A percentile compares a stretch with the other conserved stretches of the same genome.
phyloP scores from a whole-genome alignment of 2,113 vertebrate genomes.

The Seriola quinqueradiata region DNA sequence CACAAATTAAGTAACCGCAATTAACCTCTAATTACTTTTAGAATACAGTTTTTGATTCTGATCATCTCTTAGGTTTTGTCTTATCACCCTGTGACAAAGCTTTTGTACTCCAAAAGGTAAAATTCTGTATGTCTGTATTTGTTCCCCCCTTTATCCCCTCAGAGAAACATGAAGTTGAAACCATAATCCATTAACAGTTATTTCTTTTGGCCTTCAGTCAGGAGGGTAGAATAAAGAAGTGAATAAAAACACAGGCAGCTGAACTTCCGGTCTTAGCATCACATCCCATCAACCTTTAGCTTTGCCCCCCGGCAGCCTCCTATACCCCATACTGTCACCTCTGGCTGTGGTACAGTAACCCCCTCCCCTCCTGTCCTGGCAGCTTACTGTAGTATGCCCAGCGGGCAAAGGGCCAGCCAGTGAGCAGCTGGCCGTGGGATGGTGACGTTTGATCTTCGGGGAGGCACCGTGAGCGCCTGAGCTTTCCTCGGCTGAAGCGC shows the following conservation, averaged over 20 bases:
- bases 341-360: constrained; percentile 36
- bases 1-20: too few species aligned
- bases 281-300: neutral
- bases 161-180: neutral
- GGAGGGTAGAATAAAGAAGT: neutral
- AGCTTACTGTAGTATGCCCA: constrained; percentile 26
- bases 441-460: constrained; percentile 54
- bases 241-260: neutral
- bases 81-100: too few species aligned
- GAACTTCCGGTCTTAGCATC: neutral
- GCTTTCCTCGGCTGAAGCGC: constrained; percentile 47
- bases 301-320: constrained; percentile 13
- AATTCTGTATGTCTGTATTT: neutral
- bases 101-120: too few species aligned
- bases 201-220: neutral
- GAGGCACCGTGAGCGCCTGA: constrained; percentile 48
- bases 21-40: too few species aligned
- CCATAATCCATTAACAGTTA: neutral
- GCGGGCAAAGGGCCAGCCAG: constrained; percentile 28
- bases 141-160: too few species aligned
- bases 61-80: too few species aligned
- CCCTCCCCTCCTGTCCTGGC: constrained; percentile 23
- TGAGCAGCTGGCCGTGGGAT: constrained; percentile 22
- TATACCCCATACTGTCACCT: constrained; percentile 11
- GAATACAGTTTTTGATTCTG: too few species aligned